Evolutionary conservation across 2,113 vertebrate species (phyloP).

Genomic region (Planiliza haematocheilus): DNA sequence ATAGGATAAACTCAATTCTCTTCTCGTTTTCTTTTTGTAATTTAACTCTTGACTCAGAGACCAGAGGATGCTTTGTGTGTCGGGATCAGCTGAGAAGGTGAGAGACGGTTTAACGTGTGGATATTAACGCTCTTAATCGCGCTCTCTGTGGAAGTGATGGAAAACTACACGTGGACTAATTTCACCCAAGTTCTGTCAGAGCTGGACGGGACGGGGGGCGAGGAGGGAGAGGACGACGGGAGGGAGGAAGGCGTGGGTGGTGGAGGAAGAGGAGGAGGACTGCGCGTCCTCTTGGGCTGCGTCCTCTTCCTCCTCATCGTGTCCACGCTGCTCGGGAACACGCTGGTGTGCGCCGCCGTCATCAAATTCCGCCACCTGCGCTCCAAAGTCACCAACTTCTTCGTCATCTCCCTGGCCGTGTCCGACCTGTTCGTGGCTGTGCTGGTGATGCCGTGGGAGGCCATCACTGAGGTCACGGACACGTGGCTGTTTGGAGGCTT

Average conservation of each 20-base stretch:
- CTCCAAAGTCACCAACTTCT: conserved; percentile 87
- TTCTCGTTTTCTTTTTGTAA: background rate
- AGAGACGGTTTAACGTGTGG: rapidly evolving
- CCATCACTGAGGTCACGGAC: conserved; percentile 80
- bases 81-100: background rate
- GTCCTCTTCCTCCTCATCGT: conserved; percentile 85
- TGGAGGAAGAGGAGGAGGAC: conserved; percentile 23
- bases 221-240: conserved; percentile 28
- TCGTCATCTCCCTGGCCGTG: conserved; percentile 86
- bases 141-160: conserved; percentile 44
- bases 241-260: conserved; percentile 22
- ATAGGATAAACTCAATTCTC: too few relatives aligned
- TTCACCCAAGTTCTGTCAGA: conserved; percentile 66
- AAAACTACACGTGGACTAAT: conserved; percentile 69
- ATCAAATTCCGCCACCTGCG: conserved; percentile 82
- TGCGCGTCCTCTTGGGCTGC: conserved; percentile 81
- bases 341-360: conserved; percentile 83
- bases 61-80: conserved; percentile 10
- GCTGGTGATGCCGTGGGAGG: conserved; percentile 89
- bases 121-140: background rate
- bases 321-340: conserved; percentile 85
- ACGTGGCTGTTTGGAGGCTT: conserved; percentile 86
- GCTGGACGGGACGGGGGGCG: conserved; percentile 38
- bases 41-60: background rate
- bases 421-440: conserved; percentile 87